phyloP scores from a whole-genome alignment of 2,888 invertebrate species.

The Deilephila elpenor region DNA sequence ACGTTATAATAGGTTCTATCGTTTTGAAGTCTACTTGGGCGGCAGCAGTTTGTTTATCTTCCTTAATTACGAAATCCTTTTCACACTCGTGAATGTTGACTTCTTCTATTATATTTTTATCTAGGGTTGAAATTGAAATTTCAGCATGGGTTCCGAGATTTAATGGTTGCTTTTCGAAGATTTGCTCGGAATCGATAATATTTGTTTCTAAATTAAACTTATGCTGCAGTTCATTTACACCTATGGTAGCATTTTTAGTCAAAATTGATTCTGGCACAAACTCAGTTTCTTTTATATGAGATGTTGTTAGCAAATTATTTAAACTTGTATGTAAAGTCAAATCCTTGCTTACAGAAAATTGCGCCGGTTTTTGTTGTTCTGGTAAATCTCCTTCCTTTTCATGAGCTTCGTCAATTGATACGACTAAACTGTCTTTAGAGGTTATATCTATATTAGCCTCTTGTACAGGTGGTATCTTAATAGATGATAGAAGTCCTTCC shows the following conservation, averaged over 20 bases:
- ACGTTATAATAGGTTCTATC: conserved; percentile 85
- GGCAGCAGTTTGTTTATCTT: conserved; percentile 76
- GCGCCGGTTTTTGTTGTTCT: conserved; percentile 58
- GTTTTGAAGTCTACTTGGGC: conserved; percentile 86
- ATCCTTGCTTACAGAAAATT: conserved; percentile 66
- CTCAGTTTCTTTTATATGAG: conserved; percentile 87
- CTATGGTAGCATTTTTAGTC: conserved; percentile 84
- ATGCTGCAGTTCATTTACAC: conserved; percentile 86
- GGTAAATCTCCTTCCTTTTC: conserved; percentile 87
- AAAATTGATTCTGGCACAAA: conserved; percentile 75
- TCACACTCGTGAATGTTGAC: conserved; percentile 88
- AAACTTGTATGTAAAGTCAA: conserved; percentile 80
- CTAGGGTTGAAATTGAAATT: conserved; percentile 81
- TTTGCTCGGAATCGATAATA: conserved; percentile 85
- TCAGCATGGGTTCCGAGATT: conserved; percentile 73
- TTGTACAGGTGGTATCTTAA: conserved; percentile 85
- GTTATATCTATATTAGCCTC: conserved; percentile 85
- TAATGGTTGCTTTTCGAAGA: conserved; percentile 73
- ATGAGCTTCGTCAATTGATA: conserved; percentile 82
- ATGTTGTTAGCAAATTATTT: conserved; percentile 85
- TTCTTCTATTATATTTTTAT: conserved; percentile 84
- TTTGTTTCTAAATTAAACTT: conserved; percentile 84
- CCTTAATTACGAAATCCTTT: conserved; percentile 79
- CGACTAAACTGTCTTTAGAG: conserved; percentile 85
- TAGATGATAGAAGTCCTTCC: conserved; percentile 86